phyloP scores from a whole-genome alignment of 1,140 invertebrate species.

The Bombus affinis region DNA sequence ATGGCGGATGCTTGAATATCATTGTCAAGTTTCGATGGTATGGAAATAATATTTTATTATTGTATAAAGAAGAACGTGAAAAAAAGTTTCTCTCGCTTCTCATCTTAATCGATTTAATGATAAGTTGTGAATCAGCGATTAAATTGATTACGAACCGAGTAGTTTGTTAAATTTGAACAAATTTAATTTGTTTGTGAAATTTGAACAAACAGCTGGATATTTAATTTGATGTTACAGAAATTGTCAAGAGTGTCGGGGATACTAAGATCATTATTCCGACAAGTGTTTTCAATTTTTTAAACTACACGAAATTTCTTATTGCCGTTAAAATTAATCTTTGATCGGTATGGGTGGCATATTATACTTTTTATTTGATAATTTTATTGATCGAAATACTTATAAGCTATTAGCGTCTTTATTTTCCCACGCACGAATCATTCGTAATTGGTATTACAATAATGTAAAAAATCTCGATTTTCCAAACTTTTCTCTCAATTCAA shows the following conservation, averaged over 20 bases:
- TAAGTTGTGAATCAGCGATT: neutral
- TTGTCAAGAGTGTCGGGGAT: neutral
- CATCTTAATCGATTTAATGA: slow-evolving; percentile 7
- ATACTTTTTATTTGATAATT: too few relatives aligned
- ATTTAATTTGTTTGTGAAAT: neutral
- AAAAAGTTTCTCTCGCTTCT: neutral
- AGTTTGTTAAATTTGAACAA: neutral
- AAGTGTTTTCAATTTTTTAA: neutral
- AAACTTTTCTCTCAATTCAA: neutral
- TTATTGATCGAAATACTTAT: too few relatives aligned
- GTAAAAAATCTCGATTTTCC: neutral
- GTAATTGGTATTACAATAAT: neutral
- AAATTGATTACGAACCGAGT: too few relatives aligned
- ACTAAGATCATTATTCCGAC: too few relatives aligned
- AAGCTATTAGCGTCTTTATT: neutral
- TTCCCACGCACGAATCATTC: neutral
- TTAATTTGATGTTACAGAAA: neutral
- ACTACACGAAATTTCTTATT: neutral
- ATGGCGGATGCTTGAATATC: neutral
- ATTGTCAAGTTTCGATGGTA: slow-evolving; percentile 33
- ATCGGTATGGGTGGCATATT: neutral
- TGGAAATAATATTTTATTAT: slow-evolving; percentile 44
- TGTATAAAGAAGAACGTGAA: neutral
- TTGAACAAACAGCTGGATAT: neutral
- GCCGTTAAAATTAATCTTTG: neutral